Conservation (phyloP, 2,888 invertebrate species). For the Drosophila siamana region DNA sequence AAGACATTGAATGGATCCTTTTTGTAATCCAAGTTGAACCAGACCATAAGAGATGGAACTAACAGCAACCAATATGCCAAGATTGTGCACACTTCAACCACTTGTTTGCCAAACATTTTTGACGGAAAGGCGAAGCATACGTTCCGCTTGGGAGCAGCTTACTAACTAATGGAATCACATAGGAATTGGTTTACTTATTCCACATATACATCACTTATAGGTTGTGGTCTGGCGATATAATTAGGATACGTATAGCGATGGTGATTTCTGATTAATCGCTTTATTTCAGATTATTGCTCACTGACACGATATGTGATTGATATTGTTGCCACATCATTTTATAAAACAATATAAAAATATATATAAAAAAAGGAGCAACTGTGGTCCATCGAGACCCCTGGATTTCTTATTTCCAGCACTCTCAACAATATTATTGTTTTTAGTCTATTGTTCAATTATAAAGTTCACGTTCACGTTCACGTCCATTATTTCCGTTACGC, state of each 20-base stretch:
- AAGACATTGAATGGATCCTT: constrained; percentile 20
- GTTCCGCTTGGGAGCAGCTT: neutral
- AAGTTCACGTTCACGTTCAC: too few species aligned
- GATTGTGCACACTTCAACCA: constrained; percentile 40
- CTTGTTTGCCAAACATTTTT: constrained; percentile 42
- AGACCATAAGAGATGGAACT: neutral
- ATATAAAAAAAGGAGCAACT: too few species aligned
- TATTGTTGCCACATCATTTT: neutral
- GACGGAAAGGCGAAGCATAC: neutral
- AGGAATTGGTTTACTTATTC: neutral
- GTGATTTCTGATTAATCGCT: neutral
- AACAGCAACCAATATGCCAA: constrained; percentile 35
- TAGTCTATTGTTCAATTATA: too few species aligned
- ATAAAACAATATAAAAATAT: too few species aligned
- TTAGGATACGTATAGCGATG: neutral
- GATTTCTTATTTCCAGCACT: too few species aligned
- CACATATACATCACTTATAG: neutral
- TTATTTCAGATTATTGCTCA: neutral
- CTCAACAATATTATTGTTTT: too few species aligned
- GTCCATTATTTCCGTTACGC: too few species aligned
- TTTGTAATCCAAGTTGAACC: neutral
- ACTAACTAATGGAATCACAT: constrained; percentile 9
- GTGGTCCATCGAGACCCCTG: too few species aligned
- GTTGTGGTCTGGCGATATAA: constrained; percentile 5
- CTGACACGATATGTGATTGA: neutral